Evolutionary conservation across 1,140 invertebrate genomes (phyloP), one percentile per base, ranked within the genome.

Genomic region (Drosophila arizonae): DNA sequence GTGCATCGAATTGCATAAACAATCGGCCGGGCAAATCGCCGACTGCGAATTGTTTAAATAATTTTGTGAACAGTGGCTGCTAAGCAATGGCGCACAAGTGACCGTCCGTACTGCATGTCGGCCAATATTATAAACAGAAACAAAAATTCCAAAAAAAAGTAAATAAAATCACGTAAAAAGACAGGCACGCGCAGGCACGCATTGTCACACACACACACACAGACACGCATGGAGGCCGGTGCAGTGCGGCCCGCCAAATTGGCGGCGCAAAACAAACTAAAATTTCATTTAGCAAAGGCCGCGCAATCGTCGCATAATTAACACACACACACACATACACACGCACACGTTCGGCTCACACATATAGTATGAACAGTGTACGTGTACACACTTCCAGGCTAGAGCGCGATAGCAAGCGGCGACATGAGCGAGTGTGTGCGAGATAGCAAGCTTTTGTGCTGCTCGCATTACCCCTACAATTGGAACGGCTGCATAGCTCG

Each of bases 211-310:
- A 62, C 30, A 54, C 50, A 54, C 55, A 63, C 41, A 24, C 67
- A 55, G 41, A 58, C 46, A 60, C 13, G 21, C 13, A 75, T n/a
- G 30, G 11, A 60, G 13, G 55, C 54, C 21, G 28, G 26, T 55
- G 70, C 55, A 67, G 30, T 70, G 71, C 72, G 56, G 56, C 72
- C 69, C 70, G 77, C 77, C 72, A 76, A 81, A 84, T 87, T 87
- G 82, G 84, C 72, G 78, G 84, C 71, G 70, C 77, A 88, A 79
- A 79, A 79, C 79, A 79, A 86, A 87, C 82, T 87, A 76, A 87
- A 87, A 62, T 73, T 69, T 76, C 76, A 52, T 51, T 52, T 52
- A 63, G 67, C 39, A 63, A 63, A 69, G 50, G 51, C 68, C 52
- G 43, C 15, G 62, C 50, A 72, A 72, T 17, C 61, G 48, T 48